phyloP scores from a whole-genome alignment of 2,797 vertebrate species.

The Anguilla pacifica region DNA sequence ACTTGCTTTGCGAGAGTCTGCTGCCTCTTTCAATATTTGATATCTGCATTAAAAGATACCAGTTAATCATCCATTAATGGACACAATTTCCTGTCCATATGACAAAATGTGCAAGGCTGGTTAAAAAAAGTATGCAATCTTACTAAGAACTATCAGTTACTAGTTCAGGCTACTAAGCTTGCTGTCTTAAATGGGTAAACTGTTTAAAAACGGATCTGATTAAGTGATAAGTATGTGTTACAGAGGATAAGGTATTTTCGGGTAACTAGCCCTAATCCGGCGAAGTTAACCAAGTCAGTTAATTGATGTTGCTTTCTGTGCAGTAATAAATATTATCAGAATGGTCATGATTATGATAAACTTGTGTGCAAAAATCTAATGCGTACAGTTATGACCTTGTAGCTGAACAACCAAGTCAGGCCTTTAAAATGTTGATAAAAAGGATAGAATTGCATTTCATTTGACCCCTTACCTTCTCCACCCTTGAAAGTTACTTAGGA shows the following conservation, averaged over 20 bases:
- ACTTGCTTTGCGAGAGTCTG: background rate
- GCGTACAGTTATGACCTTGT: too few species aligned
- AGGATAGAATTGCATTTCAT: background rate
- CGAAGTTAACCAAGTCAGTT: too few species aligned
- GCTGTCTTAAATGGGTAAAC: background rate
- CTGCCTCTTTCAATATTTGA: background rate
- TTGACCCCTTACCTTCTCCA: background rate
- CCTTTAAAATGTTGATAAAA: background rate
- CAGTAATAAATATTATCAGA: too few species aligned
- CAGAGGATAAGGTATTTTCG: background rate
- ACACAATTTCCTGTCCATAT: background rate
- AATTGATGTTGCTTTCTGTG: too few species aligned
- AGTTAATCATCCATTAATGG: background rate
- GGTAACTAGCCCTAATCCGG: too few species aligned
- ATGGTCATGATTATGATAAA: too few species aligned
- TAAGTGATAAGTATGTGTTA: background rate
- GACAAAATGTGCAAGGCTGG: background rate
- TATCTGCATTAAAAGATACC: background rate
- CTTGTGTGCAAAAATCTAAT: too few species aligned
- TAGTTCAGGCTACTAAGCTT: too few species aligned
- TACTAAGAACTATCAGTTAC: background rate
- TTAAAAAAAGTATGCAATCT: background rate
- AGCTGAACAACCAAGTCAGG: too few species aligned
- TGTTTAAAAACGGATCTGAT: background rate
- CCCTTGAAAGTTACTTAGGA: background rate